Evolutionary conservation across 2,797 vertebrate species (phyloP), one percentile per base, ranked within the genome.

Genomic region (Gadopsis bispinosus): DNA sequence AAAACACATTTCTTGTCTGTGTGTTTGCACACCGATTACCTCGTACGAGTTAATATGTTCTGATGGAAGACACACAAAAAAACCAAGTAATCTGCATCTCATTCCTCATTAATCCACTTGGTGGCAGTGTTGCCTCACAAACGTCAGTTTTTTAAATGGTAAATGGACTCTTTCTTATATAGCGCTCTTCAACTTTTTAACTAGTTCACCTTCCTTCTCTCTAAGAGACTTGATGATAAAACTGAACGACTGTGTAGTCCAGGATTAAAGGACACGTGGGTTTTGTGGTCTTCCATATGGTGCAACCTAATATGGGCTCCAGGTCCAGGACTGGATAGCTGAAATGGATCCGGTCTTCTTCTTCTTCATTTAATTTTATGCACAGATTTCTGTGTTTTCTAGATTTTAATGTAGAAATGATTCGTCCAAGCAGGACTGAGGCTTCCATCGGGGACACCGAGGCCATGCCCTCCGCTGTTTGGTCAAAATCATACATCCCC

Each of bases 121-220:
- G 84, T 84, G 92, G 87, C 89, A 94, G 85, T 92, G 83, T 93
- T 90, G 87, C 68, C 63, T 88, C 67, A 90, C 68, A 50, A n/a
- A n/a, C n/a, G n/a, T n/a, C n/a, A n/a, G n/a, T n/a, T n/a, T n/a
- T n/a, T n/a, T n/a, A n/a, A n/a, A n/a, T n/a, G n/a, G n/a, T n/a
- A n/a, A n/a, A n/a, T n/a, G n/a, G n/a, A n/a, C n/a, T n/a, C n/a
- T n/a, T n/a, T n/a, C n/a, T n/a, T n/a, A n/a, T n/a, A n/a, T n/a
- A n/a, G n/a, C n/a, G n/a, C n/a, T n/a, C n/a, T n/a, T n/a, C n/a
- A n/a, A n/a, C n/a, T n/a, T n/a, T n/a, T n/a, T n/a, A n/a, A n/a
- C n/a, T 48, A 22, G 8, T 51, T 51, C 11, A 51, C 9, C 22
- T 5, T 4, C 11, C 2, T 50, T 50, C n/a, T 16, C 56, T 22